Conservation (phyloP, 2,113 vertebrate genomes). For the Ceratotherium simum region DNA sequence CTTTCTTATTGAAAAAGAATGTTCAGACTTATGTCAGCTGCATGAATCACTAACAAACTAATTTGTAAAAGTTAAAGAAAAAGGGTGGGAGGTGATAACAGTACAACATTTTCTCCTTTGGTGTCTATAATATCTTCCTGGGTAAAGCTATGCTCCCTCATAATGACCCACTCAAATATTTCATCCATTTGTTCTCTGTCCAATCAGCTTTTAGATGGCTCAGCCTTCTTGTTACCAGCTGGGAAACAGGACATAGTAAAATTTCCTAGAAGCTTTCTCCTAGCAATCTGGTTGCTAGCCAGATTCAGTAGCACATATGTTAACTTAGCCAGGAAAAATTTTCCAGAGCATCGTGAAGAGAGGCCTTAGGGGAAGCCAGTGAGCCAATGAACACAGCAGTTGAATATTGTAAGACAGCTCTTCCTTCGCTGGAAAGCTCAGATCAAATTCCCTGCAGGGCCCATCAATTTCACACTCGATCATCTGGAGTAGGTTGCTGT, state of each 20-base stretch:
- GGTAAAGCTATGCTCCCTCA: not conserved
- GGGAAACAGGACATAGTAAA: not conserved
- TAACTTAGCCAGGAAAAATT: conserved; percentile 44
- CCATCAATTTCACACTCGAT: conserved; percentile 58
- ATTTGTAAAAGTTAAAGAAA: not conserved
- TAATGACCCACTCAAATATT: not conserved
- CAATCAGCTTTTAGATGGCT: not conserved
- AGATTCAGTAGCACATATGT: conserved; percentile 42
- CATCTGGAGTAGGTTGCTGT: not conserved
- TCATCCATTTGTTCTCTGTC: not conserved
- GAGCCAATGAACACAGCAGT: not conserved
- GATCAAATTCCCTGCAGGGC: conserved; percentile 36
- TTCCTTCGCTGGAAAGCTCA: not conserved
- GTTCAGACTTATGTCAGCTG: not conserved
- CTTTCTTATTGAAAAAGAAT: conserved; percentile 7
- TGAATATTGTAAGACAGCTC: not conserved
- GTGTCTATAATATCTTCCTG: not conserved
- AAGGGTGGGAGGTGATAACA: not conserved
- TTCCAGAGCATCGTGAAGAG: conserved; percentile 27
- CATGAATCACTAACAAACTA: not conserved
- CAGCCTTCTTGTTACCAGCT: conserved; percentile 8
- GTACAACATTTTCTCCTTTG: not conserved
- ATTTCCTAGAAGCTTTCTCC: conserved; percentile 27
- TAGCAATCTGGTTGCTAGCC: conserved; percentile 34
- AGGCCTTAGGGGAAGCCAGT: conserved; percentile 36